Percentiles rank a stretch among this genome's conserved stretches.
These are phyloP conservation scores for Acrocephalus scirpaceus DNA, from an alignment of 2,797 vertebrate genomes.

Conservation along the genomic window DNA sequence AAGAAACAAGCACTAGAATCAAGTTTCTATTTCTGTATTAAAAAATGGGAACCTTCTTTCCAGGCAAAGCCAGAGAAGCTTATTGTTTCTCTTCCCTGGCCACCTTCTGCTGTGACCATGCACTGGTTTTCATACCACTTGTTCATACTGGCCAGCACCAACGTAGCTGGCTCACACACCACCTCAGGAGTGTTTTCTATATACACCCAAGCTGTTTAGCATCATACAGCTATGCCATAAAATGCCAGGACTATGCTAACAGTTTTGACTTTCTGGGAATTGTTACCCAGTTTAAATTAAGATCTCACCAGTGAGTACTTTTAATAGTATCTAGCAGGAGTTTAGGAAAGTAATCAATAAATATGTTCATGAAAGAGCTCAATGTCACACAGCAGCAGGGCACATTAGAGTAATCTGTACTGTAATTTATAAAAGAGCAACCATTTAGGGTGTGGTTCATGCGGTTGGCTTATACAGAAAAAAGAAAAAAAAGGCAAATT, in stretches of 20 bases:
- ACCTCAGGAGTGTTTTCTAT: background rate
- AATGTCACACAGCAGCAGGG: background rate
- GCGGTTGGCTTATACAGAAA: background rate
- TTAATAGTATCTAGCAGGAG: background rate
- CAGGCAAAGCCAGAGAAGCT: background rate
- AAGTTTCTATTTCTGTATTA: background rate
- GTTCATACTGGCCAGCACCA: background rate
- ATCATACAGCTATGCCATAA: background rate
- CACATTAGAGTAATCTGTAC: background rate
- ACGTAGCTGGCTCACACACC: background rate
- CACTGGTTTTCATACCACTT: background rate
- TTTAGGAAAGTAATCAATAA: slow-evolving; percentile 1
- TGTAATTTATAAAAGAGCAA: background rate
- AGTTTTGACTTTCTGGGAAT: slow-evolving; percentile 8
- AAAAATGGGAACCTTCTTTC: background rate
- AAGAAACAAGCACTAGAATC: background rate
- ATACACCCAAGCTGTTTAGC: background rate
- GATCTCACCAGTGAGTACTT: background rate
- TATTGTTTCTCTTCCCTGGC: background rate
- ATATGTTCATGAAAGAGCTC: background rate
- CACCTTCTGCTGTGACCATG: background rate
- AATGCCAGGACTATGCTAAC: background rate
- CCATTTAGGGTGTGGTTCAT: background rate
- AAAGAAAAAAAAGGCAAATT: background rate
- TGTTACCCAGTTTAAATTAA: background rate